A percentile compares a stretch with the other conserved stretches of the same genome.
These are phyloP conservation scores for Sebastes miniatus DNA, from an alignment of 2,797 vertebrate species.

Conservation along the genomic window DNA sequence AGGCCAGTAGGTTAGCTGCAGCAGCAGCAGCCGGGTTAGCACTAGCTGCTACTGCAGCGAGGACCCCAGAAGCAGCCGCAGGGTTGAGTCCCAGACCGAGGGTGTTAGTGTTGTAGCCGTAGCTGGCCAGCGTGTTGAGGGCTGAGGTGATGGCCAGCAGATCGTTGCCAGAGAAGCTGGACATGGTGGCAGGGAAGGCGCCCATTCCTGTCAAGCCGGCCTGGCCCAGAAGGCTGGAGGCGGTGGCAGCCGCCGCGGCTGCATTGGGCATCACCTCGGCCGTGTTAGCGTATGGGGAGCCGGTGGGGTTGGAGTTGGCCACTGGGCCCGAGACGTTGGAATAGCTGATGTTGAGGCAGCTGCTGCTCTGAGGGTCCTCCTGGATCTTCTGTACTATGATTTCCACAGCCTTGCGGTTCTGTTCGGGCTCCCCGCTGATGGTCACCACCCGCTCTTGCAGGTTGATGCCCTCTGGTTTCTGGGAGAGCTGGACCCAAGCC, in stretches of 20 bases:
- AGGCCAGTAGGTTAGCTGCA: slow-evolving; percentile 91
- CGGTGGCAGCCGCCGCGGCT: slow-evolving; percentile 87
- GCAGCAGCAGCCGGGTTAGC: slow-evolving; percentile 93
- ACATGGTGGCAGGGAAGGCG: slow-evolving; percentile 89
- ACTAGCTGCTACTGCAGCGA: slow-evolving; percentile 91
- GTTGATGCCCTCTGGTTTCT: slow-evolving; percentile 96
- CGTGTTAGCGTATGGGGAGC: slow-evolving; percentile 93
- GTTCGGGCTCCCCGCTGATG: slow-evolving; percentile 92
- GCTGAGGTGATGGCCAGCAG: slow-evolving; percentile 95
- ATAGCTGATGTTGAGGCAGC: slow-evolving; percentile 96
- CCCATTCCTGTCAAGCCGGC: slow-evolving; percentile 90
- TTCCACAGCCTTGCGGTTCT: slow-evolving; percentile 93
- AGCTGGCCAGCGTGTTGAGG: slow-evolving; percentile 95
- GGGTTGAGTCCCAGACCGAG: slow-evolving; percentile 93
- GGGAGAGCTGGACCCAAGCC: slow-evolving; percentile 96
- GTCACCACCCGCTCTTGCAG: slow-evolving; percentile 95
- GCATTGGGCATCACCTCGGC: slow-evolving; percentile 89
- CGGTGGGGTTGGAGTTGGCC: slow-evolving; percentile 96
- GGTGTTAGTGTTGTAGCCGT: slow-evolving; percentile 96
- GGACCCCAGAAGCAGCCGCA: slow-evolving; percentile 89
- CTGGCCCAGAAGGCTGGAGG: slow-evolving; percentile 91
- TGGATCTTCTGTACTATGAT: slow-evolving; percentile 97
- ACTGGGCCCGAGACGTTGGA: slow-evolving; percentile 94
- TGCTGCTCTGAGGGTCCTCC: slow-evolving; percentile 95
- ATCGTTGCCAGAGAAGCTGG: slow-evolving; percentile 93